Evolutionary conservation across 2,113 vertebrate genomes (phyloP).

Genomic region (Pteropus alecto): DNA sequence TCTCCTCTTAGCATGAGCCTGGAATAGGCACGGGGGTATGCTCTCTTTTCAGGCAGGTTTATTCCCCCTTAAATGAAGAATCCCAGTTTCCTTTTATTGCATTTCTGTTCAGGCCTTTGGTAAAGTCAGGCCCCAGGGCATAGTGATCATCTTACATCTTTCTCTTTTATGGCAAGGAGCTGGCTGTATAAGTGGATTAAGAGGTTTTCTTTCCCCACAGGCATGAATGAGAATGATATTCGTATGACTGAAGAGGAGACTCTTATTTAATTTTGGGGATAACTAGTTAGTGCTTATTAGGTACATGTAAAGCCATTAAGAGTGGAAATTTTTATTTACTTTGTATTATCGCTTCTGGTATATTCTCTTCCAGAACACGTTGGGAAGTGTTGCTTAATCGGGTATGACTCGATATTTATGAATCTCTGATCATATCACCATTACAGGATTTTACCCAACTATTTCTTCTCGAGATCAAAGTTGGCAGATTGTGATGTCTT

Average conservation of each 20-base stretch:
- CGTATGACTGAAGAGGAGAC: background rate
- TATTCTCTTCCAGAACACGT: background rate
- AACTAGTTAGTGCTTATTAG: background rate
- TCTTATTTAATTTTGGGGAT: background rate
- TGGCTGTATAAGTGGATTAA: background rate
- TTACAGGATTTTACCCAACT: background rate
- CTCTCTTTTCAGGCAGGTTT: background rate
- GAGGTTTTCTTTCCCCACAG: background rate
- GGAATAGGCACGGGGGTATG: background rate
- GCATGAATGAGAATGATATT: background rate
- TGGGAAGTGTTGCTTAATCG: background rate
- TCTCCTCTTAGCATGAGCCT: background rate
- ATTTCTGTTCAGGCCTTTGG: background rate
- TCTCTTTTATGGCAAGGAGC: background rate
- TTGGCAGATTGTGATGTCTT: background rate
- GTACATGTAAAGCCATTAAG: background rate
- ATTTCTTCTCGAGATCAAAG: background rate
- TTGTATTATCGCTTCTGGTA: background rate
- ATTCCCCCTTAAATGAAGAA: constrained; percentile 1
- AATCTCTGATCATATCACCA: background rate
- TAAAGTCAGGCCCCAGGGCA: background rate
- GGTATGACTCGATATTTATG: background rate
- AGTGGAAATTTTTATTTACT: background rate
- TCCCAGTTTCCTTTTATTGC: background rate
- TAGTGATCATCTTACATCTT: background rate